Percentiles rank a stretch among this genome's conserved stretches.
Evolutionary conservation across 2,888 invertebrate genomes (phyloP).

Genomic region (Lepidocyrtoides sp.): DNA sequence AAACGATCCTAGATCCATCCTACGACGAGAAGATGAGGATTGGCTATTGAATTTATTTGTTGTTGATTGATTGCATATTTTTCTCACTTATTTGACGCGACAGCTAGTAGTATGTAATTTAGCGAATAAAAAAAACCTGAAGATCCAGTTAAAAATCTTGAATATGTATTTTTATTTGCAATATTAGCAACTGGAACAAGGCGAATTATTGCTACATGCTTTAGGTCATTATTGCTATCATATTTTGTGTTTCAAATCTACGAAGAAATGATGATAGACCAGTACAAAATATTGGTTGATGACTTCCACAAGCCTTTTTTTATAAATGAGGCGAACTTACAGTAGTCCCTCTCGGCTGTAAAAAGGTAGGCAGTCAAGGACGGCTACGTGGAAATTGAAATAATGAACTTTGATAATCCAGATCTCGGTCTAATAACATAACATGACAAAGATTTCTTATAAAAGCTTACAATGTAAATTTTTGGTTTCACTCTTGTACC

Average conservation of each 20-base stretch:
- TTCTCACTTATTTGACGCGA: too few species aligned
- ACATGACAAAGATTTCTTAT: background rate
- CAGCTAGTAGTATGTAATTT: too few species aligned
- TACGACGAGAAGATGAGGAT: too few species aligned
- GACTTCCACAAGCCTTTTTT: background rate
- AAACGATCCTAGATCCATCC: too few species aligned
- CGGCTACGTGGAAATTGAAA: background rate
- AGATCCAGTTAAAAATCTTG: too few species aligned
- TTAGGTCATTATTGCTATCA: too few species aligned
- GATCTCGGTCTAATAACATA: background rate
- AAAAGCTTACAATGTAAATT: too few species aligned
- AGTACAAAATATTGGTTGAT: background rate
- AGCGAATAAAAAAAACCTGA: too few species aligned
- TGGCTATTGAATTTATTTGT: too few species aligned
- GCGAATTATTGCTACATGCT: background rate
- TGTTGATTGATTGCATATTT: too few species aligned
- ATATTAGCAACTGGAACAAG: background rate
- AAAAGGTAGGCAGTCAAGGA: background rate
- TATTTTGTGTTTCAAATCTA: too few species aligned
- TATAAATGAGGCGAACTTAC: background rate
- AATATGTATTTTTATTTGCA: background rate
- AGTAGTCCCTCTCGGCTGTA: background rate
- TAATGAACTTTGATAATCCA: background rate
- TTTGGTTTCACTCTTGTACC: too few species aligned
- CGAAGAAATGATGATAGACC: background rate